Evolutionary conservation across 2,113 vertebrate genomes (phyloP).

Genomic region (Caranx melampygus): DNA sequence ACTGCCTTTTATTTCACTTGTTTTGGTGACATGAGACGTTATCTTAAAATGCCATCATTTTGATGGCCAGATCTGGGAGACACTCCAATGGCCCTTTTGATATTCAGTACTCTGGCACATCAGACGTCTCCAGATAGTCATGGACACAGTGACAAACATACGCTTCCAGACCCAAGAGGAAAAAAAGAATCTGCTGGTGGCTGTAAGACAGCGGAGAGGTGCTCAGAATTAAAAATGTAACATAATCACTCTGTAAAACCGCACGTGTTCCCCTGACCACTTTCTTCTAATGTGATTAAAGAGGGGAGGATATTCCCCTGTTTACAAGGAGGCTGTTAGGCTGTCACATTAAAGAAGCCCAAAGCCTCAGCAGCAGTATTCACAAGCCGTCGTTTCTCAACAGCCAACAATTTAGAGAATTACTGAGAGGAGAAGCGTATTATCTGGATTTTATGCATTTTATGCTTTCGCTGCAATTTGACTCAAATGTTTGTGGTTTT

Average conservation of each 20-base stretch:
- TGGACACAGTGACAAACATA: conserved; percentile 8
- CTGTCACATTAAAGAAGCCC: conserved; percentile 32
- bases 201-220: conserved; percentile 7
- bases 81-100: conserved; percentile 4
- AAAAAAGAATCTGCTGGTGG: not conserved
- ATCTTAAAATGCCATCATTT: conserved; percentile 19
- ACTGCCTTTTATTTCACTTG: conserved; percentile 3
- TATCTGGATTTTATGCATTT: conserved; percentile 32
- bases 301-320: not conserved
- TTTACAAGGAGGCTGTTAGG: conserved; percentile 29
- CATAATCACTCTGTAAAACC: conserved; percentile 29
- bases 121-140: not conserved
- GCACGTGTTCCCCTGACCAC: conserved; percentile 15
- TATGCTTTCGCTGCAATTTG: conserved; percentile 14
- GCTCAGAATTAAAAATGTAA: conserved; percentile 39
- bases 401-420: conserved; percentile 53
- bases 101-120: conserved; percentile 2
- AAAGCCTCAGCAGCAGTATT: conserved; percentile 12
- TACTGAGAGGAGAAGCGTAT: conserved; percentile 24
- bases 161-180: not conserved
- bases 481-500: conserved; percentile 9
- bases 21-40: conserved; percentile 10
- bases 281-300: conserved; percentile 54
- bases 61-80: conserved; percentile 15
- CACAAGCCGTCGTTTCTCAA: conserved; percentile 26